A percentile compares a stretch with the other conserved stretches of the same genome.
These are phyloP conservation scores for Myotis lucifugus DNA, from an alignment of 2,113 vertebrate genomes.

Conservation along the genomic window DNA sequence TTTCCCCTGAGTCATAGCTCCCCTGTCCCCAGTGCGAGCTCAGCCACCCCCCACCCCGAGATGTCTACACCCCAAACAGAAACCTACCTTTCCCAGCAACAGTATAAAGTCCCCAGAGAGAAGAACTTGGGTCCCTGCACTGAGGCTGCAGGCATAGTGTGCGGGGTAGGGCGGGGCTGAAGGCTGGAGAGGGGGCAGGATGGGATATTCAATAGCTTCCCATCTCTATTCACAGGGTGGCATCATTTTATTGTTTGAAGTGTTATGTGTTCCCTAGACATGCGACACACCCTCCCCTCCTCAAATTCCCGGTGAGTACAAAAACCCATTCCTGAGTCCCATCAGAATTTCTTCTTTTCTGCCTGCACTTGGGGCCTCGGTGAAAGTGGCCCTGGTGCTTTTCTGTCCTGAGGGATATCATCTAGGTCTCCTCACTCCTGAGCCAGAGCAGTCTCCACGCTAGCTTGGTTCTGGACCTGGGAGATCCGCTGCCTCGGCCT, in stretches of 20 bases:
- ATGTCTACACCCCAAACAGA: slow-evolving; percentile 26
- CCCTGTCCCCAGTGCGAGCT: not conserved
- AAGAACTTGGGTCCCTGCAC: not conserved
- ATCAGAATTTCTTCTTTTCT: not conserved
- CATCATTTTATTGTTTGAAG: not conserved
- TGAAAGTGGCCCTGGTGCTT: not conserved
- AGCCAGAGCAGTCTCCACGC: not conserved
- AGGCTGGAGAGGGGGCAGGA: not conserved
- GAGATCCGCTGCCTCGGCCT: not conserved
- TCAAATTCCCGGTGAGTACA: slow-evolving; percentile 49
- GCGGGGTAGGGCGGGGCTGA: too few species aligned
- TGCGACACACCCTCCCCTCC: not conserved
- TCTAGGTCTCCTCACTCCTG: not conserved
- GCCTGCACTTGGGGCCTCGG: not conserved
- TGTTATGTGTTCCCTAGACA: slow-evolving; percentile 7
- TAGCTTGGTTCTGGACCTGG: not conserved
- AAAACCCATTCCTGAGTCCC: slow-evolving; percentile 40
- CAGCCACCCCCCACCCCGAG: not conserved
- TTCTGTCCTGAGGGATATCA: not conserved
- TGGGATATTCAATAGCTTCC: not conserved
- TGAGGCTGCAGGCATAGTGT: not conserved
- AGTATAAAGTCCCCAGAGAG: not conserved
- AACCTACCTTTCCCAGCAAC: not conserved
- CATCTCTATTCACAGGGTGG: not conserved
- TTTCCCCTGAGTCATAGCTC: slow-evolving; percentile 71